Percentiles rank a stretch among this genome's conserved stretches.
Conservation (phyloP, 2,113 vertebrate species). For the Scalopus aquaticus region DNA sequence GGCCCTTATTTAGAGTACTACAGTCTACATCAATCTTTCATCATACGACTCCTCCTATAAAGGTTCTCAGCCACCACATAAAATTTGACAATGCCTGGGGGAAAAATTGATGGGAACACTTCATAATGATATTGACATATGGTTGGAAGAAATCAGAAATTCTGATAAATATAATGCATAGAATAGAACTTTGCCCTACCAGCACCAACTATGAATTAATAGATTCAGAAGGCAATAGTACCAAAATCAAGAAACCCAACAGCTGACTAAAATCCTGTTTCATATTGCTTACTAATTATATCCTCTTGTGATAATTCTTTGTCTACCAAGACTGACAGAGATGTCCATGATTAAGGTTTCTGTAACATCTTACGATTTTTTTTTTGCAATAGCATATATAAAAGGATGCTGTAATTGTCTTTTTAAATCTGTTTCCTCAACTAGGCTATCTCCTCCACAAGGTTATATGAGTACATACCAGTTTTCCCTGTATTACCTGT, state of each 20-base stretch:
- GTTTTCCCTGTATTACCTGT: neutral
- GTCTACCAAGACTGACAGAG: neutral
- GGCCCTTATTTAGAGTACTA: neutral
- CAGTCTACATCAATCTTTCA: neutral
- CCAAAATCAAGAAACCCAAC: neutral
- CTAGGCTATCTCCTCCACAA: neutral
- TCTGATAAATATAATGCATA: neutral
- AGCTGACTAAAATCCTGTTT: neutral
- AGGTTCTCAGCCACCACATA: neutral
- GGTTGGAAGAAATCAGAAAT: neutral
- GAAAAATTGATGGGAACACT: neutral
- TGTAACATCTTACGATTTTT: neutral
- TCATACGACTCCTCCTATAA: neutral
- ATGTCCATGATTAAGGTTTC: neutral
- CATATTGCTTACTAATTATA: neutral
- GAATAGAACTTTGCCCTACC: neutral
- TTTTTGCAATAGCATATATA: neutral
- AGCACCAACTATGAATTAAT: neutral
- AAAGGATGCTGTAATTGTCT: neutral
- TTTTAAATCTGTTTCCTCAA: neutral
- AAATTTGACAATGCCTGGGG: neutral
- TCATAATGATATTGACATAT: too few relatives aligned
- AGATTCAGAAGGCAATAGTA: neutral
- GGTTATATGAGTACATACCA: neutral
- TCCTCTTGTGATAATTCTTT: neutral